Percentiles rank a stretch among this genome's conserved stretches.
Conservation (phyloP, 2,797 vertebrate genomes). For the Argyrosomus regius region DNA sequence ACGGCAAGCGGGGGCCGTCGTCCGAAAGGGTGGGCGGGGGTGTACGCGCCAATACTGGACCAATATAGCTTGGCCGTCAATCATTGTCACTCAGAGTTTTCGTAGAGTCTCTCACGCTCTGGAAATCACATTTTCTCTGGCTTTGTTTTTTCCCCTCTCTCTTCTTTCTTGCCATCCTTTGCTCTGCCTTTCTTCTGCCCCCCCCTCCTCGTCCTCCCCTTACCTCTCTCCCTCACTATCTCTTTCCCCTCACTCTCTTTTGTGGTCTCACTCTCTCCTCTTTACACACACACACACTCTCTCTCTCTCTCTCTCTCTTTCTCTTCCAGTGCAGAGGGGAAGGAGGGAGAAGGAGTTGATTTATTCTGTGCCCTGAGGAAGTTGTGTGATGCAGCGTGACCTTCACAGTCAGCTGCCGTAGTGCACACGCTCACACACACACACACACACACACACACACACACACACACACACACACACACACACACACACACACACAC, state of each 20-base stretch:
- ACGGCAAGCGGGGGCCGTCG: conserved; percentile 82
- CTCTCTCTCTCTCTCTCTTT: conserved; percentile 49
- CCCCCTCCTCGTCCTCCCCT: conserved; percentile 14
- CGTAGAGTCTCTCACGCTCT: conserved; percentile 90
- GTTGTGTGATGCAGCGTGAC: conserved; percentile 98
- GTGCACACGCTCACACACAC: conserved; percentile 65
- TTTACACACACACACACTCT: conserved; percentile 22
- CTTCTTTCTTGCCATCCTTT: conserved; percentile 69
- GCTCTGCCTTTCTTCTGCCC: conserved; percentile 59
- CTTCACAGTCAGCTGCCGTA: conserved; percentile 93
- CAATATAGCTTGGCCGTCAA: conserved; percentile 97
- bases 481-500: conserved; percentile 44
- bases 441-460: conserved; percentile 36
- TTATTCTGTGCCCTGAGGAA: conserved; percentile 99
- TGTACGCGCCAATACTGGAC: conserved; percentile 88
- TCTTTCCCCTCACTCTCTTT: conserved; percentile 47
- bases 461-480: conserved; percentile 32
- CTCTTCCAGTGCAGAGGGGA: conserved; percentile 77
- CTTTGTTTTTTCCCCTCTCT: conserved; percentile 74
- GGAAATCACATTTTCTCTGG: conserved; percentile 93
- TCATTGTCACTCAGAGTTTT: conserved; percentile 96
- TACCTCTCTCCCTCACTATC: conserved; percentile 56
- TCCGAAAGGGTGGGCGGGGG: conserved; percentile 74
- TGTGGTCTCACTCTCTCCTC: conserved; percentile 45
- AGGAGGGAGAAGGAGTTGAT: conserved; percentile 91